Evolutionary conservation across 2,113 vertebrate genomes (phyloP), one percentile per base, ranked within the genome.

Genomic region (Epinephelus cyanopodus): DNA sequence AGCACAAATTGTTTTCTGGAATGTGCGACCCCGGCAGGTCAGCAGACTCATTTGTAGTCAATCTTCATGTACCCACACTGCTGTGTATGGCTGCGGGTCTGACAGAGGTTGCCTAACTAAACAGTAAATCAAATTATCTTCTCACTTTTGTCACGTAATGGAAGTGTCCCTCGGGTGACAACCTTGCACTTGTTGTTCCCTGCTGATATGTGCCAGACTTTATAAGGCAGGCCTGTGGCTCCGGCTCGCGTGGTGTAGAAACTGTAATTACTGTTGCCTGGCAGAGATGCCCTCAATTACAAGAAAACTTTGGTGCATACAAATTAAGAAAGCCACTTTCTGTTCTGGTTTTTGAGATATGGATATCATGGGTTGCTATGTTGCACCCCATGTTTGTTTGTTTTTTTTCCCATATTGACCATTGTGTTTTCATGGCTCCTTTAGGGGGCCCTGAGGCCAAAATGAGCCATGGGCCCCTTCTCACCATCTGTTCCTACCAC

Each of bases 61-160:
- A 85, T 91, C 93, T 95, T 93, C 89, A 92, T 87, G 93, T 92
- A 73, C 50, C 86, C 76, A 77, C 23, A 90, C 86, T 65, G 85
- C 92, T 75, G 80, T 92, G 88, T 94, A 94, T 94, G 90, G 94
- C 89, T 92, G 67, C 92, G 83, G 94, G 90, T 92, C 92, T 91
- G 90, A 94, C 95, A 94, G 87, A 95, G 95, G 89, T 92, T 94
- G 88, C 92, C 93, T 93, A 92, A 94, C 94, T 95, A 95, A 96
- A 95, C 78, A 96, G 93, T 92, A 95, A 96, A 95, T 96, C 94
- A 95, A 95, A 96, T 96, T 95, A 94, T 96, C 92, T 91, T 56
- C 81, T 89, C 90, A 87, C 92, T 92, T 94, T 95, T 84, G 18
- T 92, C 94, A 94, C 89, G 74, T 61, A 72, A 94, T 94, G 90